These are phyloP conservation scores for Pangasianodon hypophthalmus DNA, from an alignment of 2,113 vertebrate genomes.

Conservation along the genomic window DNA sequence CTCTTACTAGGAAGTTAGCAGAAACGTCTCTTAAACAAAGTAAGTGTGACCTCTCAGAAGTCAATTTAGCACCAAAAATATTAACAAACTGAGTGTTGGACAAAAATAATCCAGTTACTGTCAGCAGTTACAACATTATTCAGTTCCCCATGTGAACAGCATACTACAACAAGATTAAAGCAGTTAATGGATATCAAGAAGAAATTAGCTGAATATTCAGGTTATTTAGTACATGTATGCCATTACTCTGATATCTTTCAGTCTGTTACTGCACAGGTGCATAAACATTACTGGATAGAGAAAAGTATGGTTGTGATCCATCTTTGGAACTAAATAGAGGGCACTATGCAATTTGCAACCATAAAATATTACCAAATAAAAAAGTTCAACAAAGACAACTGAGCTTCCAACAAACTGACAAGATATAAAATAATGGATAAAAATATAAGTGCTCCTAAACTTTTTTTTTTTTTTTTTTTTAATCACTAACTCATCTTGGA, in stretches of 20 bases:
- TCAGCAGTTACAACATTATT: background rate
- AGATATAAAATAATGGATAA: background rate
- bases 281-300: background rate
- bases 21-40: background rate
- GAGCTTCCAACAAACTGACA: background rate
- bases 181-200: background rate
- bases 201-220: background rate
- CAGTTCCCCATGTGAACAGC: background rate
- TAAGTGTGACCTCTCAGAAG: background rate
- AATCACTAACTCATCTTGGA: too few species aligned
- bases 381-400: background rate
- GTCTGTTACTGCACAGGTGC: background rate
- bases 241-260: background rate
- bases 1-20: background rate
- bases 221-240: background rate
- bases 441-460: background rate
- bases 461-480: background rate
- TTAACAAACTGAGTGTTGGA: background rate
- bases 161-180: background rate
- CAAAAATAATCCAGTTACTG: background rate
- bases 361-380: background rate
- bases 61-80: background rate
- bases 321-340: background rate
- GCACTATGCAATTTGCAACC: background rate
- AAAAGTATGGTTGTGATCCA: background rate